phyloP scores from a whole-genome alignment of 2,888 invertebrate species.

The Flabesymbios commensalis region DNA sequence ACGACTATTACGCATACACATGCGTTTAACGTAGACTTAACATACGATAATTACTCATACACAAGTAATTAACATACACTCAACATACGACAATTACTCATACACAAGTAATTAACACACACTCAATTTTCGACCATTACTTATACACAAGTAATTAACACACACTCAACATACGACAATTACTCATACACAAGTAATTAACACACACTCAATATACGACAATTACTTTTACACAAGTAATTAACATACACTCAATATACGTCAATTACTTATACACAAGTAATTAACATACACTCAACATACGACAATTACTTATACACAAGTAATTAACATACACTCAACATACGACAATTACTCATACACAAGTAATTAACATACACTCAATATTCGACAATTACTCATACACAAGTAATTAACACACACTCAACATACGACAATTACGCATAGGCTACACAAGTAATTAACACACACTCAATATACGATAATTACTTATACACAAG shows the following conservation, averaged over 20 bases:
- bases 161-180: not conserved
- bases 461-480: too few relatives aligned
- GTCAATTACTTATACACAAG: not conserved
- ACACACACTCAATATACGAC: too few relatives aligned
- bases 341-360: not conserved
- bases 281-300: too few relatives aligned
- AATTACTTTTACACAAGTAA: constrained; percentile 40
- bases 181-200: too few relatives aligned
- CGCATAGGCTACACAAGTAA: not conserved
- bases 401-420: constrained; percentile 36
- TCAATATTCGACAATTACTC: too few relatives aligned
- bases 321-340: constrained; percentile 31
- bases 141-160: constrained; percentile 21
- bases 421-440: not conserved
- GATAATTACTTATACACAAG: too few relatives aligned
- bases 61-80: too few relatives aligned
- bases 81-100: too few relatives aligned
- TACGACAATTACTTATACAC: too few relatives aligned
- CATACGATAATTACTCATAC: not conserved
- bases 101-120: constrained; percentile 35
- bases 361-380: too few relatives aligned
- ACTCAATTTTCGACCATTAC: not conserved
- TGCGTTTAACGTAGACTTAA: constrained; percentile 25
- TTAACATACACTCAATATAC: not conserved
- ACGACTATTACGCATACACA: constrained; percentile 35